Evolutionary conservation across 2,113 vertebrate genomes (phyloP).

Genomic region (Phainopepla nitens): DNA sequence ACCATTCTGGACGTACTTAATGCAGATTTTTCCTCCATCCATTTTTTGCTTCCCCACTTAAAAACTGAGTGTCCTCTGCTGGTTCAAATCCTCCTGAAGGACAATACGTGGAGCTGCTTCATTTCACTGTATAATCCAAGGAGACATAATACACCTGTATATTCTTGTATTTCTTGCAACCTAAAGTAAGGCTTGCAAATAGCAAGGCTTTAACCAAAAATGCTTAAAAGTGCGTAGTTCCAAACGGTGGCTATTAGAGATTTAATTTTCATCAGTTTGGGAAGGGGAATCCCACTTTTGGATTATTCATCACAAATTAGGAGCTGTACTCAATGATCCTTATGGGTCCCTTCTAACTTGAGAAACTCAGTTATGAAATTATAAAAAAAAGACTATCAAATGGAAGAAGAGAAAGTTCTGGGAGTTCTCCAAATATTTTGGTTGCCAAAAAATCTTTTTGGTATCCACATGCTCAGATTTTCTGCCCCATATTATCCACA

Average conservation of each 20-base stretch:
- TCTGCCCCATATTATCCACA: constrained; percentile 39
- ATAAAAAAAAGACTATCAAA: constrained; percentile 14
- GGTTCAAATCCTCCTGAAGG: background rate
- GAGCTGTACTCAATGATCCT: background rate
- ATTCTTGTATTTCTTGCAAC: background rate
- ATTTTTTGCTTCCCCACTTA: background rate
- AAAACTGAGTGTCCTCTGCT: background rate
- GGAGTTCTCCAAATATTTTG: background rate
- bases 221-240: background rate
- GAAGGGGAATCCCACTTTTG: background rate
- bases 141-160: background rate
- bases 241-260: background rate
- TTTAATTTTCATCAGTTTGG: background rate
- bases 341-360: background rate
- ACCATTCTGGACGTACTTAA: background rate
- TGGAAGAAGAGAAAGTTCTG: background rate
- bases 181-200: background rate
- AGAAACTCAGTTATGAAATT: background rate
- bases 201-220: background rate
- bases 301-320: background rate
- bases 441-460: constrained; percentile 18
- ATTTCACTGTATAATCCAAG: background rate
- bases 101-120: background rate
- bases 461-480: background rate
- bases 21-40: background rate